These are phyloP conservation scores for Aphidius colemani DNA, from an alignment of 2,888 invertebrate genomes.

Conservation along the genomic window DNA sequence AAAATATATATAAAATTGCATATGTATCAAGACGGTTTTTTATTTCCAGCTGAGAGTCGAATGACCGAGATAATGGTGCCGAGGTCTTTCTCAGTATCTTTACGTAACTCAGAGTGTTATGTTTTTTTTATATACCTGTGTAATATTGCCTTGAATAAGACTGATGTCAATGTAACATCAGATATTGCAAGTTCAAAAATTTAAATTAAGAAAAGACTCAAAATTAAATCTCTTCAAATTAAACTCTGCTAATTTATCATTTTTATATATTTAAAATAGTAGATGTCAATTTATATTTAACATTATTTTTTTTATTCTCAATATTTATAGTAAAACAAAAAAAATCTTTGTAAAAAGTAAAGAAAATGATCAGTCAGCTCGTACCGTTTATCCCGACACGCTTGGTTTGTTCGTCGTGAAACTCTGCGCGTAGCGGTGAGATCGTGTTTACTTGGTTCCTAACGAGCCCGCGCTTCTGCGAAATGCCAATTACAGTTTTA, in stretches of 20 bases:
- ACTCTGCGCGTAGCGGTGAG: slow-evolving; percentile 26
- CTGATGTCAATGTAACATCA: background rate
- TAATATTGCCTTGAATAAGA: background rate
- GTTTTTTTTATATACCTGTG: background rate
- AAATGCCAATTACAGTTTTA: slow-evolving; percentile 35
- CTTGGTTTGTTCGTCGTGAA: slow-evolving; percentile 17
- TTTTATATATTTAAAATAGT: too few relatives aligned
- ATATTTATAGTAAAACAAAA: background rate
- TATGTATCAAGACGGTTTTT: slow-evolving; percentile 1
- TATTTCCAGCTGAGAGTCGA: slow-evolving; percentile 10
- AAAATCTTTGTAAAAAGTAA: background rate
- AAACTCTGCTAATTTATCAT: background rate
- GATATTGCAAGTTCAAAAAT: slow-evolving; percentile 3
- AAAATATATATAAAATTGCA: background rate
- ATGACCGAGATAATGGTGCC: slow-evolving; percentile 27
- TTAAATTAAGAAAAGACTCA: background rate
- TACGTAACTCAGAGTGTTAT: slow-evolving; percentile 8
- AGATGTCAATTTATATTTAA: background rate
- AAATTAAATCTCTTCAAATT: background rate
- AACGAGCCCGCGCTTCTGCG: slow-evolving; percentile 34
- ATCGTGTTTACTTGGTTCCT: slow-evolving; percentile 32
- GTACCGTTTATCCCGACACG: slow-evolving; percentile 22
- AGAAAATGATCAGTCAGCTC: slow-evolving; percentile 19
- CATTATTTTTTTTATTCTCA: background rate
- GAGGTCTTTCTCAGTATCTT: slow-evolving; percentile 26